These are phyloP conservation scores for Caenorhabditis auriculariae DNA, from an alignment of 2,888 invertebrate genomes.

Conservation along the genomic window DNA sequence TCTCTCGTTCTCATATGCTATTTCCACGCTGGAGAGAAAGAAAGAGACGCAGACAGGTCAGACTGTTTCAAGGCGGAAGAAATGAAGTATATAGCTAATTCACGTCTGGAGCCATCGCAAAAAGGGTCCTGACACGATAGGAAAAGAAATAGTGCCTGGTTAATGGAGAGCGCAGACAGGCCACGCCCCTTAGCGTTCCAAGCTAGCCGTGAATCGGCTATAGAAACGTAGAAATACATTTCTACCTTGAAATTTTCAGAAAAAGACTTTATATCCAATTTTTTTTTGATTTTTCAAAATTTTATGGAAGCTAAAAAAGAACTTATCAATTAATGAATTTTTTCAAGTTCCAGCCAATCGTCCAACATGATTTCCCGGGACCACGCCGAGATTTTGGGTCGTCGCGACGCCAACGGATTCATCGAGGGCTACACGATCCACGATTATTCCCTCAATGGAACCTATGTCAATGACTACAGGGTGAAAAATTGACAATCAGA, in stretches of 20 bases:
- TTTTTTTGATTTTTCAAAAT: background rate
- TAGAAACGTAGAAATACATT: constrained; percentile 51
- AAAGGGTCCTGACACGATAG: too few relatives aligned
- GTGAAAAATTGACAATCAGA: constrained; percentile 38
- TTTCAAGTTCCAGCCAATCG: constrained; percentile 5
- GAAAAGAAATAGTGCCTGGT: too few relatives aligned
- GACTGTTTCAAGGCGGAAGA: too few relatives aligned
- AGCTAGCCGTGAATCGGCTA: too few relatives aligned
- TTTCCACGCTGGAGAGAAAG: too few relatives aligned
- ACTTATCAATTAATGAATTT: background rate
- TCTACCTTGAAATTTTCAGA: constrained; percentile 2
- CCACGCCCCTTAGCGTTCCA: too few relatives aligned
- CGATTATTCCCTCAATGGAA: constrained; percentile 66
- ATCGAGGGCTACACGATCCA: constrained; percentile 58
- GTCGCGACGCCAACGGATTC: constrained; percentile 54
- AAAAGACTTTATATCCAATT: background rate
- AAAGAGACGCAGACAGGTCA: too few relatives aligned
- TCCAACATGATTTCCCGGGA: constrained; percentile 65
- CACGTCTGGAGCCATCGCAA: too few relatives aligned
- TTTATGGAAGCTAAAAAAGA: background rate
- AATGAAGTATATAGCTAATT: too few relatives aligned
- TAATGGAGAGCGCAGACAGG: too few relatives aligned
- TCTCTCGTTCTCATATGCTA: too few relatives aligned
- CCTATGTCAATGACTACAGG: constrained; percentile 66
- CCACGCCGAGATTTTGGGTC: constrained; percentile 64